Conservation (phyloP, 2,113 vertebrate species). For the Hyaena hyaena region DNA sequence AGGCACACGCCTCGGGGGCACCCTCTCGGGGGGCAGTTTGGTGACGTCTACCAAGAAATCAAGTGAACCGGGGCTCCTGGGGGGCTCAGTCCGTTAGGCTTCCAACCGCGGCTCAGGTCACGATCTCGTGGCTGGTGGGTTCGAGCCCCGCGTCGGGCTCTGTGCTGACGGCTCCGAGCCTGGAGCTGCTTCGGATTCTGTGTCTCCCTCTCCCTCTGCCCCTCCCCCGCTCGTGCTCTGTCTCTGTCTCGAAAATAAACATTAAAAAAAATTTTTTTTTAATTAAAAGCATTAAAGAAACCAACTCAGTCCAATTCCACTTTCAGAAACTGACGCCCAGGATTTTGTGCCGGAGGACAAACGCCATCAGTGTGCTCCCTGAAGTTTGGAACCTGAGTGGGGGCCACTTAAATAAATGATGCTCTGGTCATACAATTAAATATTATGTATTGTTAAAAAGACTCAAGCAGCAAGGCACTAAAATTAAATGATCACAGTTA, state of each 20-base stretch:
- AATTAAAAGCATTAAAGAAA: neutral
- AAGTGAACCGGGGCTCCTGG: neutral
- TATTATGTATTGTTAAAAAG: neutral
- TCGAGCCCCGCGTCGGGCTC: too few species aligned
- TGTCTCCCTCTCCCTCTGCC: too few species aligned
- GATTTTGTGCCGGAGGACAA: neutral
- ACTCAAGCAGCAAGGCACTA: neutral
- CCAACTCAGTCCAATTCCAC: neutral
- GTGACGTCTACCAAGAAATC: neutral
- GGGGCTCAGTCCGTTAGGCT: too few species aligned
- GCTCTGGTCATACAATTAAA: neutral
- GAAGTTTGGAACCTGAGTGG: neutral
- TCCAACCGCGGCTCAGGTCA: too few species aligned
- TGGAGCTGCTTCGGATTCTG: too few species aligned
- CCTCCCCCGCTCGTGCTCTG: too few species aligned
- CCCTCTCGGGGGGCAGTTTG: neutral
- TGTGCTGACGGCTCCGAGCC: too few species aligned
- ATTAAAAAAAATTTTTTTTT: too few species aligned
- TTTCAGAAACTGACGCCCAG: neutral
- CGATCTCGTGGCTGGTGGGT: too few species aligned
- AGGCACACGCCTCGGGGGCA: neutral
- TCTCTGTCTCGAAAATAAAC: too few species aligned
- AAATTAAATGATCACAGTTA: neutral
- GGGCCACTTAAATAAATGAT: neutral
- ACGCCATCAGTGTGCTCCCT: neutral